Conservation (phyloP, 2,888 invertebrate genomes). For the Eristalinus aeneus region DNA sequence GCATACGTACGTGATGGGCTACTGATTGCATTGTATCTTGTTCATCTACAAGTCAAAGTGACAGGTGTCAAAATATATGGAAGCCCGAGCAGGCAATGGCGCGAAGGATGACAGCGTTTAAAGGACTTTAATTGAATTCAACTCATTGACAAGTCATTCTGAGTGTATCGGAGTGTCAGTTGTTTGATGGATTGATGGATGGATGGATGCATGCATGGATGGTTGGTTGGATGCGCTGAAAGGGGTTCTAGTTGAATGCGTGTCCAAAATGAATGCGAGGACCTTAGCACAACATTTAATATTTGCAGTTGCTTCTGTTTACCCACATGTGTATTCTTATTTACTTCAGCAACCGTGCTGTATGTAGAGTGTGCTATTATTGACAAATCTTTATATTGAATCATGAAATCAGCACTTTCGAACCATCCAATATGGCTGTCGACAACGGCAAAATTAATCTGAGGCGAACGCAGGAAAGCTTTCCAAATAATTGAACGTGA, state of each 20-base stretch:
- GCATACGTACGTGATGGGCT: constrained; percentile 59
- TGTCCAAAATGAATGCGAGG: not conserved
- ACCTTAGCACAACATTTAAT: not conserved
- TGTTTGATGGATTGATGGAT: constrained; percentile 45
- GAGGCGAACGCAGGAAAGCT: no score
- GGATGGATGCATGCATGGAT: constrained; percentile 2
- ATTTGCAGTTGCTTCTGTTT: not conserved
- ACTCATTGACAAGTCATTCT: constrained; percentile 52
- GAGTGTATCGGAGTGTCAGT: constrained; percentile 54
- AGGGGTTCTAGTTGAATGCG: constrained; percentile 9
- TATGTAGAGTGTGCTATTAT: not conserved
- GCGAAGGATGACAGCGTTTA: constrained; percentile 52
- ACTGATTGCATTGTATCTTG: constrained; percentile 62
- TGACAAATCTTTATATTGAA: no score
- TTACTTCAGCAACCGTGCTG: no score
- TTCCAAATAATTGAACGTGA: no score
- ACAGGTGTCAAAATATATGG: constrained; percentile 67
- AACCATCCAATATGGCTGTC: no score
- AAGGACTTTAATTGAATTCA: constrained; percentile 66
- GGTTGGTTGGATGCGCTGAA: not conserved
- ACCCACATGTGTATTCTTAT: no score
- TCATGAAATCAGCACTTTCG: no score
- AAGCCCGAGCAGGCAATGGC: constrained; percentile 53
- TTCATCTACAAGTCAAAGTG: constrained; percentile 67
- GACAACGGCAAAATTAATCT: no score